phyloP scores from a whole-genome alignment of 2,888 invertebrate species.

The Cephus pygmeus region DNA sequence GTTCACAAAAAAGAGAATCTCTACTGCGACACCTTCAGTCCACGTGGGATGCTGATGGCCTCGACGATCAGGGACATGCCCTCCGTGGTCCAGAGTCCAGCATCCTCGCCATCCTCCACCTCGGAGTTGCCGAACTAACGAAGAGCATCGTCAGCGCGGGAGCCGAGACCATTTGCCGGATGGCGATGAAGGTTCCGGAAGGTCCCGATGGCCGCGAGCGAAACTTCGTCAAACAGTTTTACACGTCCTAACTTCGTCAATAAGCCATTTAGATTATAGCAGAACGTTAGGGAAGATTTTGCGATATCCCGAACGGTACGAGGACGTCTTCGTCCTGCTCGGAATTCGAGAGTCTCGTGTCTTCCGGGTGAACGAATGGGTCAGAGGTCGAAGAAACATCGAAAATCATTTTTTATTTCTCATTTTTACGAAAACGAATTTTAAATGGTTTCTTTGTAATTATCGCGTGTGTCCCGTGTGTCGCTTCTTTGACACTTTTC shows the following conservation, averaged over 20 bases:
- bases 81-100: constrained; percentile 40
- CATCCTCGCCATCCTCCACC: constrained; percentile 53
- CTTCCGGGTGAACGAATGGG: neutral
- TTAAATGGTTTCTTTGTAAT: neutral
- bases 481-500: constrained; percentile 2
- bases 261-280: constrained; percentile 40
- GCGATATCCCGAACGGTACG: neutral
- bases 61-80: constrained; percentile 36
- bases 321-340: too few relatives aligned
- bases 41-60: constrained; percentile 66
- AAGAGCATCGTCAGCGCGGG: constrained; percentile 8
- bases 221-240: constrained; percentile 19
- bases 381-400: neutral
- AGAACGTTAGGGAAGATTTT: constrained; percentile 3
- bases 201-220: neutral
- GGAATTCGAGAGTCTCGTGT: too few relatives aligned
- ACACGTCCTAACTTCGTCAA: constrained; percentile 57
- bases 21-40: constrained; percentile 70
- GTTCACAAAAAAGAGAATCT: constrained; percentile 71
- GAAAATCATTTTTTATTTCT: neutral
- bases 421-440: neutral
- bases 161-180: neutral
- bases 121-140: constrained; percentile 52
- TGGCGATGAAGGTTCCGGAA: neutral
- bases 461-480: neutral